phyloP scores from a whole-genome alignment of 2,113 vertebrate genomes.

The Plectropomus leopardus region DNA sequence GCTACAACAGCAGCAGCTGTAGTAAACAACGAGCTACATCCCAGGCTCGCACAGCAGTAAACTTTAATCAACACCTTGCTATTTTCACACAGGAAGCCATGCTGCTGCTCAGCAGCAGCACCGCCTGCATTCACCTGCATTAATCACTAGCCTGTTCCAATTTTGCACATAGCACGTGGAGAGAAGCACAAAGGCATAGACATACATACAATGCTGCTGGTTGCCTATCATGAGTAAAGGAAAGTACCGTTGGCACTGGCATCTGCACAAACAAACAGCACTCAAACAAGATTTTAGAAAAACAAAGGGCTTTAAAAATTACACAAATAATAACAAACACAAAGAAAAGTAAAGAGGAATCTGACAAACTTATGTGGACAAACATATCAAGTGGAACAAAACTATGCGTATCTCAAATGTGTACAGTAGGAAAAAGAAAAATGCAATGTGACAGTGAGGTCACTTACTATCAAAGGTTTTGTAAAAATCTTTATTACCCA shows the following conservation, averaged over 20 bases:
- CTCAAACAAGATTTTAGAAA: background rate
- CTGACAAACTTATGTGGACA: background rate
- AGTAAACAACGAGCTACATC: background rate
- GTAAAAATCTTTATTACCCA: background rate
- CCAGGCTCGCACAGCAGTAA: background rate
- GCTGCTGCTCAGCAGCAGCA: background rate
- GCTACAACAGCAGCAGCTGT: background rate
- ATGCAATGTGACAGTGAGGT: background rate
- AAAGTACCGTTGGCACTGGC: background rate
- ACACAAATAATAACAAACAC: background rate
- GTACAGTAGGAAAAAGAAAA: background rate
- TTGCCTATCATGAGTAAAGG: background rate
- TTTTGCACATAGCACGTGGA: background rate
- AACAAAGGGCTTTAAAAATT: background rate
- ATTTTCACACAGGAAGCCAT: background rate
- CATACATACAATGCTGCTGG: background rate
- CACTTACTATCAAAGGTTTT: background rate
- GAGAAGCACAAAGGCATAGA: background rate
- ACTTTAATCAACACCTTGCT: constrained; percentile 20
- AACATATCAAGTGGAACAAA: background rate
- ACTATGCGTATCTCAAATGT: background rate
- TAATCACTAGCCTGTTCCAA: background rate
- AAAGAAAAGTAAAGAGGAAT: background rate
- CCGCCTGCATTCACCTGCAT: background rate
- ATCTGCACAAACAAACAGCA: background rate